Evolutionary conservation across 2,888 invertebrate species (phyloP).

Genomic region (Leptinotarsa juncta): DNA sequence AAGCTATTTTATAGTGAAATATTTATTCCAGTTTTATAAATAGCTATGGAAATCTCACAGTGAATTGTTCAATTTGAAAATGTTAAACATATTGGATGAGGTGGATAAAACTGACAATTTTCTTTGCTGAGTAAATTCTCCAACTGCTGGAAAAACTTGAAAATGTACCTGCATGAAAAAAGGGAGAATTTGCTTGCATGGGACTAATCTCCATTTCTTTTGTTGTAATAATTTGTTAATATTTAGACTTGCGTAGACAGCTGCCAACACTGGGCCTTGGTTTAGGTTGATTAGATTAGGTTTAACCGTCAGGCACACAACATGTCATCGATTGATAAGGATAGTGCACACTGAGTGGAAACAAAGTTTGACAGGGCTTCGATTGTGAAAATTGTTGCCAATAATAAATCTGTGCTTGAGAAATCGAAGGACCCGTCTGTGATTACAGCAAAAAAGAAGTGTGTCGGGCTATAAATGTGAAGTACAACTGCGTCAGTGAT

Average conservation of each 20-base stretch:
- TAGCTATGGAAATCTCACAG: no score
- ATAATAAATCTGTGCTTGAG: neutral
- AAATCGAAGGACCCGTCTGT: neutral
- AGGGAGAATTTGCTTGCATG: slow-evolving; percentile 16
- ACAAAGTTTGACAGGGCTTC: slow-evolving; percentile 6
- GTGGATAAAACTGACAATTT: no score
- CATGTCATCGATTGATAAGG: neutral
- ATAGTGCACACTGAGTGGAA: slow-evolving; percentile 14
- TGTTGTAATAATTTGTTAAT: neutral
- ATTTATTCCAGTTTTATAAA: no score
- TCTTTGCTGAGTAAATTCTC: neutral
- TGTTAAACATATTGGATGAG: no score
- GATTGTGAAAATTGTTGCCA: slow-evolving; percentile 8
- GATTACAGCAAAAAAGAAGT: slow-evolving; percentile 2
- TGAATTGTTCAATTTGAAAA: no score
- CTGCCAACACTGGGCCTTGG: neutral
- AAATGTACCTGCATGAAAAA: slow-evolving; percentile 14
- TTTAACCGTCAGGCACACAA: neutral
- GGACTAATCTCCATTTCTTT: slow-evolving; percentile 11
- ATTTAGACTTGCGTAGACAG: neutral
- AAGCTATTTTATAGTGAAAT: no score
- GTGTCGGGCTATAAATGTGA: no score
- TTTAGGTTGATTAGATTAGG: neutral
- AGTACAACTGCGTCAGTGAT: no score
- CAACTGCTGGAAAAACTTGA: slow-evolving; percentile 10